Base-by-base conservation (phyloP, 2,113 vertebrate genomes). In the Phyllostomus discolor region DNA sequence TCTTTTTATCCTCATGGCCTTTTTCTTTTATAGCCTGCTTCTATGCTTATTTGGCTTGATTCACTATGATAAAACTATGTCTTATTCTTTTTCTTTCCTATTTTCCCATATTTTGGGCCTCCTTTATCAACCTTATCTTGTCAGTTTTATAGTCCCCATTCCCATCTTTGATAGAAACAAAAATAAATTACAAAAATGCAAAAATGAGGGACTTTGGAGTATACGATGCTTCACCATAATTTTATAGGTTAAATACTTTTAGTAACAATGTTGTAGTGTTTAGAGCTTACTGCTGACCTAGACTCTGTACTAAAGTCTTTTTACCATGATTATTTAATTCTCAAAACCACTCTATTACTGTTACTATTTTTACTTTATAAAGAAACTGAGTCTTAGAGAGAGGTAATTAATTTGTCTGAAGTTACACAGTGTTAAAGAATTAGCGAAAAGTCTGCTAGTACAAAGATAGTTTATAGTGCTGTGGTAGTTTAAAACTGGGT, bases 21-120 rank as follows among this genome's bases (percentile, higher is more conserved):
- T 57, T 94, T 48, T 66, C 20, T 75, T 76, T 66, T 20, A 43
- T 88, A 48, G 62, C 46, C 35, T 70, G 76, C 52, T 62, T 88
- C 46, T 93, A 7, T 1, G 26, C 17, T 73, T 84, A 26, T 3
- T 31, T 94, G n/a, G 48, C 82, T 79, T 87, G 52, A 70, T 72
- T 94, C 38, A 82, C 43, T 22, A 24, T 79, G 28, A 59, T 0
- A n/a, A 43, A n/a, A 43, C 92, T 93, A 5, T 92, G 22, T 54
- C 33, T 82, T 22, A 17, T 92, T 50, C 66, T 52, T 89, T 92
- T 92, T 57, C 4, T 43, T 93, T 87, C 50, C 26, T 15, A 15
- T 90, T 82, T 89, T 82, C n/a, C 50, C 10, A 22, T 94, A 67
- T 87, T 83, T 93, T 95, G 64, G 19, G 82, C 62, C 11, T 87